A percentile compares a stretch with the other conserved stretches of the same genome.
These are phyloP conservation scores for Leptatherina wallacei DNA, from an alignment of 2,797 vertebrate genomes.

Conservation along the genomic window DNA sequence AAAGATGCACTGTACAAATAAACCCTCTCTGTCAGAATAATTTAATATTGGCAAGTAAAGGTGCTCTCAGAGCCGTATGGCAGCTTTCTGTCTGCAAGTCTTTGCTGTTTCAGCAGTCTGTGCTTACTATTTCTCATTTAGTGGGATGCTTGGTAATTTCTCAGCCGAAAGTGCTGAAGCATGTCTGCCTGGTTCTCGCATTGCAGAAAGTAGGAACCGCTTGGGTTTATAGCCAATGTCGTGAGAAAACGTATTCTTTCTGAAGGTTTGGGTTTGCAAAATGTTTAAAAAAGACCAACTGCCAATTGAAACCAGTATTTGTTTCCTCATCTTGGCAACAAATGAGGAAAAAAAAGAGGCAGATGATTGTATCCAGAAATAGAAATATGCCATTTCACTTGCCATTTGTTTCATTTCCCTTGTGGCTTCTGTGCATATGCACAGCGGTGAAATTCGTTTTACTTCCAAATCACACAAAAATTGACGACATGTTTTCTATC, in stretches of 20 bases:
- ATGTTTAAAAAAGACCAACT: neutral
- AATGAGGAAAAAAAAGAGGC: neutral
- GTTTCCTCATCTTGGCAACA: neutral
- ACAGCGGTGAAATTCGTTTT: neutral
- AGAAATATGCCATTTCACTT: neutral
- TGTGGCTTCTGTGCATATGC: neutral
- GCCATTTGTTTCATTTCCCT: neutral
- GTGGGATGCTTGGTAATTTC: conserved; percentile 37
- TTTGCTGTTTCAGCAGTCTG: conserved; percentile 63
- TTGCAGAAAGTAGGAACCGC: neutral
- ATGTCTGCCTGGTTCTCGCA: conserved; percentile 3
- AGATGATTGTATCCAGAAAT: neutral
- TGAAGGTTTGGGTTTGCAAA: neutral
- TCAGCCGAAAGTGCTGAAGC: conserved; percentile 54
- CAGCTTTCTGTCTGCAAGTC: conserved; percentile 30
- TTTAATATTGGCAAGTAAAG: conserved; percentile 20
- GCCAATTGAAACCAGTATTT: neutral
- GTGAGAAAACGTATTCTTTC: neutral
- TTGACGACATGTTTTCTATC: too few relatives aligned
- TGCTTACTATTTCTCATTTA: conserved; percentile 19
- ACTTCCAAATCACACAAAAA: neutral
- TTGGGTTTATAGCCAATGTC: neutral
- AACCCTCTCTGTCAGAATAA: conserved; percentile 20
- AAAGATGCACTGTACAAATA: neutral
- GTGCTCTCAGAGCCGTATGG: conserved; percentile 21